Evolutionary conservation across 1,140 invertebrate genomes (phyloP).

Genomic region (Zaprionus ornatus): DNA sequence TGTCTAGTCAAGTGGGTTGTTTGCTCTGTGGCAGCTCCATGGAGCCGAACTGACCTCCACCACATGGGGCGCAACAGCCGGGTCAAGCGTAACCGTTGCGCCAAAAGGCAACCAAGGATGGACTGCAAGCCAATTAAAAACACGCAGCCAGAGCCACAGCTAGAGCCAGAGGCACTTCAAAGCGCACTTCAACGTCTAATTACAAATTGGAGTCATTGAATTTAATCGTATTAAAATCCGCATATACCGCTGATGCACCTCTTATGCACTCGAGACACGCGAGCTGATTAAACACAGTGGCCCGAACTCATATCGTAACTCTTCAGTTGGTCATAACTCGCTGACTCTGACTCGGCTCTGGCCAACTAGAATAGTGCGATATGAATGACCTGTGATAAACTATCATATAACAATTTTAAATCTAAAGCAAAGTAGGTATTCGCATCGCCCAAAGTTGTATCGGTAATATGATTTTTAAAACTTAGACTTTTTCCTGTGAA

Average conservation of each 20-base stretch:
- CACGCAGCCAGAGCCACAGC: constrained; percentile 56
- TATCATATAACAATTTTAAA: too few species aligned
- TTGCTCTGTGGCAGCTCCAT: constrained; percentile 19
- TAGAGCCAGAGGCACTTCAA: constrained; percentile 1
- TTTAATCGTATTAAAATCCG: constrained; percentile 76
- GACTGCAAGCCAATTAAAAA: constrained; percentile 79
- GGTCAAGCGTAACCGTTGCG: constrained; percentile 82
- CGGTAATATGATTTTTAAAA: too few species aligned
- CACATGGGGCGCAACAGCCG: constrained; percentile 37
- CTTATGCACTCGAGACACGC: constrained; percentile 73
- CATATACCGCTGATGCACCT: constrained; percentile 37
- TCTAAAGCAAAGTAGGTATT: too few species aligned
- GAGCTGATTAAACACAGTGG: constrained; percentile 51
- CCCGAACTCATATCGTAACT: constrained; percentile 26
- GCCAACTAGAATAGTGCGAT: constrained; percentile 23
- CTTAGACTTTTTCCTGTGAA: too few species aligned
- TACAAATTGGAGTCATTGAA: constrained; percentile 82
- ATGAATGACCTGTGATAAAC: background rate
- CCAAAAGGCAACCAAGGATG: constrained; percentile 82
- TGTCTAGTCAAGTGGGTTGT: constrained; percentile 32
- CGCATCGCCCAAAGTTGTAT: too few species aligned
- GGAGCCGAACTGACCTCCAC: constrained; percentile 62
- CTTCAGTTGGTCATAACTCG: constrained; percentile 69
- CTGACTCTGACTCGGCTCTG: constrained; percentile 41
- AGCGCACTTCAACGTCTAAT: constrained; percentile 75